phyloP scores from a whole-genome alignment of 2,113 vertebrate species.

The Tenrec ecaudatus region DNA sequence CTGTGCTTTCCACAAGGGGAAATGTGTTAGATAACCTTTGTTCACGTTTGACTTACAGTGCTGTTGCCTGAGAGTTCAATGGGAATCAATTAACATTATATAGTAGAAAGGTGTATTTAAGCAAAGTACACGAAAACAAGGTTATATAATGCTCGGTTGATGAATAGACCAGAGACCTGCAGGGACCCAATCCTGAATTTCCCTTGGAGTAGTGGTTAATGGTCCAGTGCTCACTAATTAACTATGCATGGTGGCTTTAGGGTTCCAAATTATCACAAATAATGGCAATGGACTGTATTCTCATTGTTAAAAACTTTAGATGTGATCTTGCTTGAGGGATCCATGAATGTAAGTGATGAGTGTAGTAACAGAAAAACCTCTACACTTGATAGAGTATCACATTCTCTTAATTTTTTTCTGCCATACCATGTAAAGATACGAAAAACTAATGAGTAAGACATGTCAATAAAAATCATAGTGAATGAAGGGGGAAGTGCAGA shows the following conservation, averaged over 20 bases:
- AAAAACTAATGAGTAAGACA: neutral
- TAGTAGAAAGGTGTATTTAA: neutral
- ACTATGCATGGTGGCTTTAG: neutral
- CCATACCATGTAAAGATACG: neutral
- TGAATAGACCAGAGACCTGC: neutral
- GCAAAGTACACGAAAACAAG: neutral
- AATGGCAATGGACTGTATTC: neutral
- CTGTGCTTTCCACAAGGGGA: neutral
- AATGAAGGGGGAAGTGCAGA: no score
- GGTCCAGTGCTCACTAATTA: neutral
- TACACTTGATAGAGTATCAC: neutral
- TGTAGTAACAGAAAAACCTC: neutral
- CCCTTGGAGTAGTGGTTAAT: neutral
- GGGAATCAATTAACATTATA: neutral
- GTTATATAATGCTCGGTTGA: neutral
- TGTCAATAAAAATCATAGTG: no score
- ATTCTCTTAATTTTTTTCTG: constrained; percentile 45
- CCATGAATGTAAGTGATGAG: neutral
- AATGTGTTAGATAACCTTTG: neutral
- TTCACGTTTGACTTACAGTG: neutral
- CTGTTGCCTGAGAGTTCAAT: neutral
- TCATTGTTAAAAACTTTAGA: neutral
- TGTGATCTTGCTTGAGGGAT: neutral
- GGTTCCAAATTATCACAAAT: neutral
- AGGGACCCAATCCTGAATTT: neutral